These are phyloP conservation scores for Dyspetes luteomarginatus DNA, from an alignment of 2,888 invertebrate species.

Conservation along the genomic window DNA sequence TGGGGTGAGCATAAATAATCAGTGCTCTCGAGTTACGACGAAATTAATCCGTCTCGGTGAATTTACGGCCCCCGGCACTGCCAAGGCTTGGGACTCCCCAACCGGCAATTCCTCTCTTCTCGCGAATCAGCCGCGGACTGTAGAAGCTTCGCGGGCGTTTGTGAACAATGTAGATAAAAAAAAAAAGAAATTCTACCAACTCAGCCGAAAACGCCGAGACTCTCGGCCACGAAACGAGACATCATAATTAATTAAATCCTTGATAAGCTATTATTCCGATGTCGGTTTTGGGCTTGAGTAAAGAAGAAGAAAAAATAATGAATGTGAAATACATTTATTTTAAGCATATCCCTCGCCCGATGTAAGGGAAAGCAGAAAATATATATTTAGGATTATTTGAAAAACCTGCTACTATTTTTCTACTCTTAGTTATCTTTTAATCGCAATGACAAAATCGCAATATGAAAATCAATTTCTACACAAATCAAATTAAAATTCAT, in stretches of 20 bases:
- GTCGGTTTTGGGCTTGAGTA: conserved; percentile 46
- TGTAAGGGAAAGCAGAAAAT: no score
- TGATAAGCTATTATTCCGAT: conserved; percentile 69
- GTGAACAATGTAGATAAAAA: conserved; percentile 36
- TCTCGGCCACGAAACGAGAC: conserved; percentile 66
- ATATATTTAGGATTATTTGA: no score
- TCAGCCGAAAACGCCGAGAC: conserved; percentile 53
- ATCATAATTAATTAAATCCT: conserved; percentile 76
- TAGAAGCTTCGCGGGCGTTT: conserved; percentile 35
- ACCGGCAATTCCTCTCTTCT: conserved; percentile 61
- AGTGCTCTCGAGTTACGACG: conserved; percentile 75
- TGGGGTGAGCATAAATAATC: conserved; percentile 76
- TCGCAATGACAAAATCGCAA: no score
- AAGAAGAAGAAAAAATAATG: conserved; percentile 28
- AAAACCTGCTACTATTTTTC: no score
- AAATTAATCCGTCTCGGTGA: conserved; percentile 80
- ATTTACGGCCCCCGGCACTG: conserved; percentile 77
- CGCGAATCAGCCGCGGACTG: conserved; percentile 50
- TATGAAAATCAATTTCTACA: no score
- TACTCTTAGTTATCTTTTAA: no score
- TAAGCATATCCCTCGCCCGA: background rate
- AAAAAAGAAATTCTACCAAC: conserved; percentile 68
- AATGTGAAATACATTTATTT: conserved; percentile 1
- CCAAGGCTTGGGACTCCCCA: conserved; percentile 66
- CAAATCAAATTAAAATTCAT: no score